Conservation (phyloP, 2,888 invertebrate genomes). For the Chymomyza fuscimana region DNA sequence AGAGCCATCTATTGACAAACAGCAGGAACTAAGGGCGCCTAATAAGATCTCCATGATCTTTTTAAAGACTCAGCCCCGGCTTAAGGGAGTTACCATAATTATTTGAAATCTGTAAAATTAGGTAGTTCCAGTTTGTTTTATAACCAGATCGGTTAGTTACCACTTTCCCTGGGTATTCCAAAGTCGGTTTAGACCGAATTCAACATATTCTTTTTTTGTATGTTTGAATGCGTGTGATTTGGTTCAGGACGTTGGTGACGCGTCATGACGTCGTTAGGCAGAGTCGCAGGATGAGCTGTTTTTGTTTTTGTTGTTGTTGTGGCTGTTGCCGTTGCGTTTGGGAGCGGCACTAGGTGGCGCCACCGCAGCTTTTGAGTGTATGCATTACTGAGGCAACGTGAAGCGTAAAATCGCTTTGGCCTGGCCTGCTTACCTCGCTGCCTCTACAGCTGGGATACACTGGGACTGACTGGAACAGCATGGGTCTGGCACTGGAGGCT, state of each 20-base stretch:
- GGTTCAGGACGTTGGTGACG: neutral
- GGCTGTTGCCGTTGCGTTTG: neutral
- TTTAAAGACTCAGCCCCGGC: no score
- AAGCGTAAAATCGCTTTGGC: slow-evolving; percentile 69
- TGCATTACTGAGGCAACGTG: slow-evolving; percentile 40
- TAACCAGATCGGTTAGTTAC: no score
- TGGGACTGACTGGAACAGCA: slow-evolving; percentile 27
- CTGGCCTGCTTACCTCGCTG: slow-evolving; percentile 24
- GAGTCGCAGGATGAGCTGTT: slow-evolving; percentile 38
- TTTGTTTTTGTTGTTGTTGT: neutral
- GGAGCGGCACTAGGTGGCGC: slow-evolving; percentile 56
- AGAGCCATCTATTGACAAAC: no score
- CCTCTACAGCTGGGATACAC: slow-evolving; percentile 6
- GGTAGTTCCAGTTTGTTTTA: no score
- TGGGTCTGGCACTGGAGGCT: slow-evolving; percentile 12
- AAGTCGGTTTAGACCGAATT: neutral
- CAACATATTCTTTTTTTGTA: neutral
- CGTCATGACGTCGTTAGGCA: slow-evolving; percentile 6
- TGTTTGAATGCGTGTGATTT: neutral
- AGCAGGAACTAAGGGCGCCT: no score
- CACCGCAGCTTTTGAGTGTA: slow-evolving; percentile 37
- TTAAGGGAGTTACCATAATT: no score
- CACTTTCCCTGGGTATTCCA: neutral
- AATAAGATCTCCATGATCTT: no score
- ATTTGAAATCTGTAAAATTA: no score